Percentiles rank a stretch among this genome's conserved stretches.
Conservation (phyloP, 2,113 vertebrate species). For the Strix uralensis region DNA sequence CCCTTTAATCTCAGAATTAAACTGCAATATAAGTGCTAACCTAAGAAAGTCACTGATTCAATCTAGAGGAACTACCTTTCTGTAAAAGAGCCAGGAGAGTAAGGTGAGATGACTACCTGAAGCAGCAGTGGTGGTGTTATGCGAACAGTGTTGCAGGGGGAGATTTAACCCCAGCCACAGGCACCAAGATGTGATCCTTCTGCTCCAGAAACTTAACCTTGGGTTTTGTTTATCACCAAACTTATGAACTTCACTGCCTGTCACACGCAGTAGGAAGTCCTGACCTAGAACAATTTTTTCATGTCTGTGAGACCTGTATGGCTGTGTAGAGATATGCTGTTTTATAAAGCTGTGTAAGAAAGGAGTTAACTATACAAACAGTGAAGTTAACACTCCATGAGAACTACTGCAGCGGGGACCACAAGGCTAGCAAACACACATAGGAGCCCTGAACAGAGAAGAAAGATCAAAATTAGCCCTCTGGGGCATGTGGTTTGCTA, state of each 20-base stretch:
- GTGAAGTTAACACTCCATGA: neutral
- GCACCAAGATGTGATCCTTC: neutral
- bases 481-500: neutral
- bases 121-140: neutral
- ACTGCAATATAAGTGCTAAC: neutral
- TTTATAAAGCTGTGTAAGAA: neutral
- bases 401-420: neutral
- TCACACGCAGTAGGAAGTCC: neutral
- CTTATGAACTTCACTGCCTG: neutral
- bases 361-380: neutral
- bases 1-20: neutral
- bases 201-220: neutral
- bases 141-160: neutral
- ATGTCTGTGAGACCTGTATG: accelerated
- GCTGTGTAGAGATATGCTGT: accelerated
- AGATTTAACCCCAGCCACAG: neutral
- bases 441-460: neutral
- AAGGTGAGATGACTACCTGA: neutral
- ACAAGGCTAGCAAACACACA: neutral
- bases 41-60: neutral
- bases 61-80: neutral
- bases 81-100: neutral
- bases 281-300: neutral
- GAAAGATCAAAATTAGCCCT: neutral
- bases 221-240: neutral